These are phyloP conservation scores for Terebella lapidaria DNA, from an alignment of 2,888 invertebrate genomes.

Conservation along the genomic window DNA sequence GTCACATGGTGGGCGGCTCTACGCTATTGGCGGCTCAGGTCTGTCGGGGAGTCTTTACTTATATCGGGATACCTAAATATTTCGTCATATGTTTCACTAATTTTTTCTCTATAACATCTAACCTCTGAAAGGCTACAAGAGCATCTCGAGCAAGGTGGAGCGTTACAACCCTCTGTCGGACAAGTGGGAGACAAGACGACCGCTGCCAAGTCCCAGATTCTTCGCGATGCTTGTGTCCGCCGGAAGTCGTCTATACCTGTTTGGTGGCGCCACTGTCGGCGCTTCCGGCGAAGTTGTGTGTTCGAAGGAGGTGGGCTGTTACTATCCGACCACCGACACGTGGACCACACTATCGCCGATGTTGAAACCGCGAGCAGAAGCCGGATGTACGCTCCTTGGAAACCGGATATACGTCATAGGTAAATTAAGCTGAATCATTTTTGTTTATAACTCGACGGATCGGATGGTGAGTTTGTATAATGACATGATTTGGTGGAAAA, in stretches of 20 bases:
- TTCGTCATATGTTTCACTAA: no score
- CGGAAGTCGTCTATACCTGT: conserved; percentile 25
- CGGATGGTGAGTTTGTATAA: no score
- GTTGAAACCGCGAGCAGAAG: conserved; percentile 32
- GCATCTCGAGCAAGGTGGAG: conserved; percentile 31
- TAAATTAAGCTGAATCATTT: no score
- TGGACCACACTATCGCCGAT: conserved; percentile 29
- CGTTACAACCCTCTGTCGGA: conserved; percentile 32
- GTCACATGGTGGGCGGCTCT: conserved; percentile 28
- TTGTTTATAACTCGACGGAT: no score
- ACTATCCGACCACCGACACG: conserved; percentile 9
- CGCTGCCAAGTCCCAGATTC: conserved; percentile 30
- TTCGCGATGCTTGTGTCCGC: conserved; percentile 28
- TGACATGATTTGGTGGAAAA: no score
- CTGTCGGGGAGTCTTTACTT: not conserved
- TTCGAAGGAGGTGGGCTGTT: conserved; percentile 9
- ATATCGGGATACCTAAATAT: not conserved
- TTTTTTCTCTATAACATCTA: not conserved
- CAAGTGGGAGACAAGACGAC: conserved; percentile 31
- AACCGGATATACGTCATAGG: conserved; percentile 29
- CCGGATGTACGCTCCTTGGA: conserved; percentile 25
- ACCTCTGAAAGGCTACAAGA: conserved; percentile 24
- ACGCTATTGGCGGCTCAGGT: conserved; percentile 39
- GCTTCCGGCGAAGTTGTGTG: conserved; percentile 9
- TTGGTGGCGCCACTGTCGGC: conserved; percentile 29